phyloP scores from a whole-genome alignment of 2,888 invertebrate species.

The Drosophila bunnanda region DNA sequence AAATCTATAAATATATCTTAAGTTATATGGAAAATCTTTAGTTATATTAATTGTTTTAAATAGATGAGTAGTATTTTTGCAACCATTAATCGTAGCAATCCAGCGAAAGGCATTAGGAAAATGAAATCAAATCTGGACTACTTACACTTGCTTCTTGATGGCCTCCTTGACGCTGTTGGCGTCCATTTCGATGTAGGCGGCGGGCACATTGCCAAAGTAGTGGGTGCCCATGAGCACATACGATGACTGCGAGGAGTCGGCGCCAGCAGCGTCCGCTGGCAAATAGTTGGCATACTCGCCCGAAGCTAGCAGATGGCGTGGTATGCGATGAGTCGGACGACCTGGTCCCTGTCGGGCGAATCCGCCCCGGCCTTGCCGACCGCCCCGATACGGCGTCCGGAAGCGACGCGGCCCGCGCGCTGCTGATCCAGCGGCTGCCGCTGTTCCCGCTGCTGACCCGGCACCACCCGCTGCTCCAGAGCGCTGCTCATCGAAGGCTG shows the following conservation, averaged over 20 bases:
- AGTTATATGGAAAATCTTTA: not conserved
- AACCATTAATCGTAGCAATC: not conserved
- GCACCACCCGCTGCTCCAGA: conserved; percentile 53
- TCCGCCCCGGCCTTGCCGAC: conserved; percentile 84
- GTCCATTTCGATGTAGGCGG: conserved; percentile 84
- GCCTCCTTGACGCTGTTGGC: conserved; percentile 90
- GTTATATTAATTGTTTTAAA: too few species aligned
- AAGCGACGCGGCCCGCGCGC: conserved; percentile 83
- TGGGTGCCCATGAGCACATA: conserved; percentile 84
- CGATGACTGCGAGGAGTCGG: conserved; percentile 81
- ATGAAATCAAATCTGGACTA: conserved; percentile 60
- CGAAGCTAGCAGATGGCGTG: conserved; percentile 83
- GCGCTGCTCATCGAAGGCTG: conserved; percentile 63
- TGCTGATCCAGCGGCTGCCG: conserved; percentile 52
- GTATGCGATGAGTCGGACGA: conserved; percentile 84
- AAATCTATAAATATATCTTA: not conserved
- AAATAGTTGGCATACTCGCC: conserved; percentile 81
- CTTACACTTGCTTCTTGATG: conserved; percentile 96
- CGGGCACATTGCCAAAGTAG: conserved; percentile 84
- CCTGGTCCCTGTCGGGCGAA: conserved; percentile 84
- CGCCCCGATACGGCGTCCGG: conserved; percentile 83
- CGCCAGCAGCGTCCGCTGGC: conserved; percentile 81
- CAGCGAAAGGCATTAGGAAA: conserved; percentile 1
- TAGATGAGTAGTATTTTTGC: not conserved
- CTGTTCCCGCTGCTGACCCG: conserved; percentile 53